Evolutionary conservation across 1,140 invertebrate species (phyloP).

Genomic region (Rhynchophorus ferrugineus): DNA sequence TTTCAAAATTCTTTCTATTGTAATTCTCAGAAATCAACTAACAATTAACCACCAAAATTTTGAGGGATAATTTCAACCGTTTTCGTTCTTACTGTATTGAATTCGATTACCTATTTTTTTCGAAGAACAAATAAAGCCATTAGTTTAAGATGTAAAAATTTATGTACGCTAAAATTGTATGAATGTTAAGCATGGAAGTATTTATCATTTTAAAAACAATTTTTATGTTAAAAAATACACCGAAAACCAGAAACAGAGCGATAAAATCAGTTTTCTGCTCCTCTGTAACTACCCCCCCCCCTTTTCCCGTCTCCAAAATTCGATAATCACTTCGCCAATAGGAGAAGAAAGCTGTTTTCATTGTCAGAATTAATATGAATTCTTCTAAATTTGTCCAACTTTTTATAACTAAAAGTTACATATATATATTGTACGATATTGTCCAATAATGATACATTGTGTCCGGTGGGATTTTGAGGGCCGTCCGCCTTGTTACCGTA

Average conservation of each 20-base stretch:
- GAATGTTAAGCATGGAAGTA: constrained; percentile 4
- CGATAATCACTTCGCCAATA: neutral
- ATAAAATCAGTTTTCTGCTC: constrained; percentile 1
- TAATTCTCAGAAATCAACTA: too few relatives aligned
- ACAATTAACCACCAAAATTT: too few relatives aligned
- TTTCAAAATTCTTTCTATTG: too few relatives aligned
- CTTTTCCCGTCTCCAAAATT: too few relatives aligned
- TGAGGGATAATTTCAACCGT: too few relatives aligned
- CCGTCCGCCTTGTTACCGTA: too few relatives aligned
- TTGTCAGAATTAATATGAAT: constrained; percentile 1
- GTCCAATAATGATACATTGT: constrained; percentile 6
- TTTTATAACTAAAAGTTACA: constrained; percentile 12
- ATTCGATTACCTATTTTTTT: too few relatives aligned
- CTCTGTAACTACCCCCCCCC: too few relatives aligned
- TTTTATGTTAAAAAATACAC: constrained; percentile 29
- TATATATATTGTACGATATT: constrained; percentile 15
- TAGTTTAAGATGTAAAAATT: neutral
- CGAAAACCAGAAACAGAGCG: constrained; percentile 2
- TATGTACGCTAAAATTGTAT: constrained; percentile 6
- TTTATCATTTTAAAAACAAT: constrained; percentile 28
- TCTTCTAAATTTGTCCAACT: constrained; percentile 12
- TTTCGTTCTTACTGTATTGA: too few relatives aligned
- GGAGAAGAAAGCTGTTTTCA: neutral
- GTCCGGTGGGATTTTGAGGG: neutral
- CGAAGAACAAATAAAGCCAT: too few relatives aligned